Base-by-base conservation (phyloP, 2,113 vertebrate species). In the Esox niger region DNA sequence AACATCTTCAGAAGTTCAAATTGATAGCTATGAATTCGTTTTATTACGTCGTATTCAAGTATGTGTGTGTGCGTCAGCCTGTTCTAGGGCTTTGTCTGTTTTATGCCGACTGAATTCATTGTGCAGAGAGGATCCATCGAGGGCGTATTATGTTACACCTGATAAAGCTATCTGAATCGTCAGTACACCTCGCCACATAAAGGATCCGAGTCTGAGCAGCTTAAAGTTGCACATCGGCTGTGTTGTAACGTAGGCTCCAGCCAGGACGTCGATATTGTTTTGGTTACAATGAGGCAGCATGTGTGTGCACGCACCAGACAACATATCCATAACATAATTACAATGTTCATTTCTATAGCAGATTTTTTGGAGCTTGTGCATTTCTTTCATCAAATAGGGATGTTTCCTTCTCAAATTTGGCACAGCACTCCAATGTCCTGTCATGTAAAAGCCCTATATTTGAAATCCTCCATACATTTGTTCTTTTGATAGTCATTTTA, bases 91-190 rank as follows among this genome's bases (percentile, higher is more conserved):
- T 61, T 32, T 35, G n/a, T 33, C 21, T 21, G 57, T 25, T 38
- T 65, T 64, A 49, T 64, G 62, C 31, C 33, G 59, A 11, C 8
- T 61, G n/a, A 32, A 3, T 61, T 30, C 59, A 35, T 61, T 61
- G 59, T 61, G 59, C 59, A 46, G 69, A 63, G 69, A 27, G 68
- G 75, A 79, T 79, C 78, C 71, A 74, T 61, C 6, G 68, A 77
- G 82, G 78, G 79, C 83, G 83, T 87, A 76, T 73, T 68, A 73
- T 77, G 31, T 59, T 30, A 20, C 83, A 68, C 63, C 73, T 71
- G 81, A 86, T 88, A 79, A 83, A 88, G 77, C 80, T 81, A 80
- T 85, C 80, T 76, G 81, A 76, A 79, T 80, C 72, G 74, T 78
- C 82, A 76, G 70, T 60, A 70, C 74, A 83, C 71, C 72, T 77